These are phyloP conservation scores for Calliopsis andreniformis DNA, from an alignment of 1,140 invertebrate genomes.

Conservation along the genomic window DNA sequence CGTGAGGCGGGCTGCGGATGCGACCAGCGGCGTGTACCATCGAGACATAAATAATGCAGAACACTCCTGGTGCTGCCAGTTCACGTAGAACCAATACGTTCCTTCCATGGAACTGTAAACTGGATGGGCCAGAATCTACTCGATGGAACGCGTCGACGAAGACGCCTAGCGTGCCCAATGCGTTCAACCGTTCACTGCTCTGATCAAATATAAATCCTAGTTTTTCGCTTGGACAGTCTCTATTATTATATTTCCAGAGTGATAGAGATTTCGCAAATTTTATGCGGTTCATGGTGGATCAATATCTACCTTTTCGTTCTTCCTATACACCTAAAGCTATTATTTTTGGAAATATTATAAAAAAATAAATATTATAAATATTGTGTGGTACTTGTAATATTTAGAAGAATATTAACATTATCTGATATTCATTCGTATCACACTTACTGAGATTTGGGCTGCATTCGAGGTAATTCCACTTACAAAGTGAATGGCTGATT, in stretches of 20 bases:
- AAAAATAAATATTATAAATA: too few species aligned
- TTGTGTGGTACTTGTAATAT: too few species aligned
- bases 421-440: too few species aligned
- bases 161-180: background rate
- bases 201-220: conserved; percentile 21
- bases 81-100: conserved; percentile 71
- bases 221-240: background rate
- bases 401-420: too few species aligned
- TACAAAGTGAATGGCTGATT: too few species aligned
- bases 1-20: conserved; percentile 54
- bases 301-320: too few species aligned
- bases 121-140: conserved; percentile 43
- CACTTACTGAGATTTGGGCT: too few species aligned
- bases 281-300: background rate
- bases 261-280: background rate
- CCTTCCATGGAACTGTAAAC: conserved; percentile 55
- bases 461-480: too few species aligned
- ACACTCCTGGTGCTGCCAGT: conserved; percentile 61
- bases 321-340: too few species aligned
- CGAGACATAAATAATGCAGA: conserved; percentile 71
- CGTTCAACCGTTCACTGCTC: background rate
- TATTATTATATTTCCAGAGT: conserved; percentile 3
- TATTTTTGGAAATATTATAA: too few species aligned
- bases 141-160: conserved; percentile 41
- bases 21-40: conserved; percentile 37